These are phyloP conservation scores for Holcopasites calliopsidis DNA, from an alignment of 1,140 invertebrate genomes.

Conservation along the genomic window DNA sequence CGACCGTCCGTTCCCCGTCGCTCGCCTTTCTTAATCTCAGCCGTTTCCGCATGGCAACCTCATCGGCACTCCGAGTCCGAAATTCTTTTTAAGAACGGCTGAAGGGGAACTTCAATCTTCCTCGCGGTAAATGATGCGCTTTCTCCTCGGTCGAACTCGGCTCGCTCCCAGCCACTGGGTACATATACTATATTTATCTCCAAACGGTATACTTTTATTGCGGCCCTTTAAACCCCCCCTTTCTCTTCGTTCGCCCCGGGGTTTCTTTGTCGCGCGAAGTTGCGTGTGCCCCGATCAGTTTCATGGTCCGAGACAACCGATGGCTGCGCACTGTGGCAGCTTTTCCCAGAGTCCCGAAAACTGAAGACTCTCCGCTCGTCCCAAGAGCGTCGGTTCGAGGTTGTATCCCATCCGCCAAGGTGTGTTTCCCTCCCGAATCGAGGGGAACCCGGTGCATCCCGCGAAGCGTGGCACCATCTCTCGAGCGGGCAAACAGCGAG, in stretches of 20 bases:
- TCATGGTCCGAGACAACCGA: too few relatives aligned
- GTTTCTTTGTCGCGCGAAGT: too few relatives aligned
- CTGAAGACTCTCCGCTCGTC: too few relatives aligned
- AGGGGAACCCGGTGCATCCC: neutral
- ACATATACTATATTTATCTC: constrained; percentile 58
- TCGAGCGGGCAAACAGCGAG: neutral
- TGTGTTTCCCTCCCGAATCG: too few relatives aligned
- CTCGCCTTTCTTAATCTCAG: constrained; percentile 1
- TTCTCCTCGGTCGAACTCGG: constrained; percentile 9
- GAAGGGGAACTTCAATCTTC: neutral
- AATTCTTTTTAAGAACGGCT: neutral
- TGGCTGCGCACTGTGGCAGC: too few relatives aligned
- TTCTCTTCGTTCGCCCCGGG: too few relatives aligned
- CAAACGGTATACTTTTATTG: constrained; percentile 42
- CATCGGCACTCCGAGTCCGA: neutral
- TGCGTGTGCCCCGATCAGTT: too few relatives aligned
- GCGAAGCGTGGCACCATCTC: neutral
- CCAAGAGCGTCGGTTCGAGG: too few relatives aligned
- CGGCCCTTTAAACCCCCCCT: neutral
- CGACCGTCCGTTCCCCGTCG: neutral
- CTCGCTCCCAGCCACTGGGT: constrained; percentile 37
- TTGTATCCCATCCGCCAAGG: too few relatives aligned
- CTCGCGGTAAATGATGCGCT: neutral
- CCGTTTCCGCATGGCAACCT: neutral
- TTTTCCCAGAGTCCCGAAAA: too few relatives aligned